Evolutionary conservation across 2,797 vertebrate species (phyloP).

Genomic region (Crocodylus rhombifer): DNA sequence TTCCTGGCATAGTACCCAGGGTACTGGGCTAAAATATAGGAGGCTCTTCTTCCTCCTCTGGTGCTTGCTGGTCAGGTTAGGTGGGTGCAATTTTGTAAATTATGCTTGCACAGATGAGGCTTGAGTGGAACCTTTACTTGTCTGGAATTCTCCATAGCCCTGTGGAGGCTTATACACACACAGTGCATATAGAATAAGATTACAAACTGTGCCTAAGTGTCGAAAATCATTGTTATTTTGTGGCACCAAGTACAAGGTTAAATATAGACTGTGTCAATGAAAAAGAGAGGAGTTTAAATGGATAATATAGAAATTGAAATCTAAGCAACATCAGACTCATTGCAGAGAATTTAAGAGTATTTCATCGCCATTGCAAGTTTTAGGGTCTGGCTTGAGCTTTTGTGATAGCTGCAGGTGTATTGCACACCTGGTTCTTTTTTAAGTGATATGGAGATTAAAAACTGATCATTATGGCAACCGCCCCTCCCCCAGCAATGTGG

Average conservation of each 20-base stretch:
- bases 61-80: neutral
- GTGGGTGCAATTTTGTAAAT: too few species aligned
- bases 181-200: neutral
- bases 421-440: neutral
- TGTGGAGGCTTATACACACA: neutral
- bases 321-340: neutral
- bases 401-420: neutral
- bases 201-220: neutral
- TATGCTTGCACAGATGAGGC: too few species aligned
- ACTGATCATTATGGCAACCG: neutral
- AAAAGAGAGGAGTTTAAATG: conserved; percentile 36
- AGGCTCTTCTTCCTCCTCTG: neutral
- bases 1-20: too few species aligned
- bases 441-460: conserved; percentile 34
- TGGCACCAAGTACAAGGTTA: neutral
- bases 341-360: neutral
- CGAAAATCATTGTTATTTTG: neutral
- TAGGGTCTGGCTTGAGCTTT: conserved; percentile 46
- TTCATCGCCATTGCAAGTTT: conserved; percentile 21
- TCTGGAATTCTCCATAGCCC: neutral
- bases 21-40: too few species aligned
- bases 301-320: conserved; percentile 13
- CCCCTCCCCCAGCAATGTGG: neutral
- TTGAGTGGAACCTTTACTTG: too few species aligned
- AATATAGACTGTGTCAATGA: conserved; percentile 29